phyloP scores from a whole-genome alignment of 1,140 invertebrate genomes.

The Trichonephila clavipes region DNA sequence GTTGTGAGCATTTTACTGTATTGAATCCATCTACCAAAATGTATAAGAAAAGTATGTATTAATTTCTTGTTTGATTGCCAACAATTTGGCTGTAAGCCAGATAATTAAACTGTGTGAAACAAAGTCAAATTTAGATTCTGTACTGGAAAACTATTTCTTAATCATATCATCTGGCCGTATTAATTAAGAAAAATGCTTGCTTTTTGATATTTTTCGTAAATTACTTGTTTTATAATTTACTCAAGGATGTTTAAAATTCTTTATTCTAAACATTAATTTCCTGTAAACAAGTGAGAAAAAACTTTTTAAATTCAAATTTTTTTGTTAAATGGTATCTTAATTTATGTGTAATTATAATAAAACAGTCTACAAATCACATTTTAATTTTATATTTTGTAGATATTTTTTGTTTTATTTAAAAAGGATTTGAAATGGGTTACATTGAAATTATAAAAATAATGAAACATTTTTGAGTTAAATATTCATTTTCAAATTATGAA shows the following conservation, averaged over 20 bases:
- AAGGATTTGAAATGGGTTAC: too few relatives aligned
- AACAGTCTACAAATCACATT: too few relatives aligned
- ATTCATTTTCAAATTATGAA: too few relatives aligned
- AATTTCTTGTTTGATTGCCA: background rate
- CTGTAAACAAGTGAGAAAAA: too few relatives aligned
- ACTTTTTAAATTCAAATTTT: too few relatives aligned
- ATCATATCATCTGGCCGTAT: background rate
- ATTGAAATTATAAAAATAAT: too few relatives aligned
- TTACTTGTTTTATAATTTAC: background rate
- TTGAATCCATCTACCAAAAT: background rate
- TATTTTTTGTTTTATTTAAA: too few relatives aligned
- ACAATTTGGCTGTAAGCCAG: background rate
- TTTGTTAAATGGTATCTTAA: too few relatives aligned
- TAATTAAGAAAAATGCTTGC: background rate
- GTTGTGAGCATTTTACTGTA: background rate
- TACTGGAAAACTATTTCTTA: background rate
- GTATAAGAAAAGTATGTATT: background rate
- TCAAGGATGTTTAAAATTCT: background rate
- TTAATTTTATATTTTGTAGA: too few relatives aligned
- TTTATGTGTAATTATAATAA: too few relatives aligned
- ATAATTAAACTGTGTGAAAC: background rate
- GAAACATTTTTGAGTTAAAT: too few relatives aligned
- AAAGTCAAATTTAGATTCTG: background rate
- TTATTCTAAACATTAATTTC: too few relatives aligned
- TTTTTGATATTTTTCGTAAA: background rate